Percentiles rank a stretch among this genome's conserved stretches.
Conservation (phyloP, 2,797 vertebrate genomes). For the Enteromius paludinosus region DNA sequence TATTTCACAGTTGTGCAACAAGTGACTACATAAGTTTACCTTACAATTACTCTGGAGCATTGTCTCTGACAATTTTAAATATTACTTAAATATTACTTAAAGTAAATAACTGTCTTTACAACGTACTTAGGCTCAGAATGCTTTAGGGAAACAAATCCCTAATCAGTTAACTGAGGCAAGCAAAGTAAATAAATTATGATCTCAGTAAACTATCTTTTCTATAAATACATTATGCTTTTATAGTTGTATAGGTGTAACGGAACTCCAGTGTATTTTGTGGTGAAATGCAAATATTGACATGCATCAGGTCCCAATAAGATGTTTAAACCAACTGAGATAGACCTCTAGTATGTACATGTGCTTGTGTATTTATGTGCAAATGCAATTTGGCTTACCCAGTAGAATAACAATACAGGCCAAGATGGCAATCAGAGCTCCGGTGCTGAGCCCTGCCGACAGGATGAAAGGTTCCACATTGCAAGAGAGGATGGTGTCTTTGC, state of each 20-base stretch:
- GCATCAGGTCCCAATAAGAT: background rate
- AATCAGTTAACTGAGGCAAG: background rate
- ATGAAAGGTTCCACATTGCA: conserved; percentile 91
- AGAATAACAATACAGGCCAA: conserved; percentile 96
- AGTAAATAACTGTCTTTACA: background rate
- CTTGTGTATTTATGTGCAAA: conserved; percentile 9
- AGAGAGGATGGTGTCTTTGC: conserved; percentile 84
- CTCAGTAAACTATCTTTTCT: conserved; percentile 12
- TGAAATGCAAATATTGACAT: conserved; percentile 37
- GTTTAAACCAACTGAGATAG: conserved; percentile 11
- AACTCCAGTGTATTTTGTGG: background rate
- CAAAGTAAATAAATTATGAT: conserved; percentile 12
- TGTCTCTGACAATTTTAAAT: background rate
- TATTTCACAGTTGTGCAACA: background rate
- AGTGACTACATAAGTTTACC: background rate
- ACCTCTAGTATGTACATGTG: conserved; percentile 1
- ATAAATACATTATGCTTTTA: conserved; percentile 13
- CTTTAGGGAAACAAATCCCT: background rate
- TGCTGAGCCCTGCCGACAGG: conserved; percentile 91
- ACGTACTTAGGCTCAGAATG: background rate
- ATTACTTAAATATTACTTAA: background rate
- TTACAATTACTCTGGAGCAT: background rate
- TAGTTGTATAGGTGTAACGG: background rate
- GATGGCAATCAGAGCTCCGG: conserved; percentile 93
- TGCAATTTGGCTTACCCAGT: conserved; percentile 80